A percentile compares a stretch with the other conserved stretches of the same genome.
phyloP scores from a whole-genome alignment of 2,113 vertebrate species.

The Ibidorhyncha struthersii region DNA sequence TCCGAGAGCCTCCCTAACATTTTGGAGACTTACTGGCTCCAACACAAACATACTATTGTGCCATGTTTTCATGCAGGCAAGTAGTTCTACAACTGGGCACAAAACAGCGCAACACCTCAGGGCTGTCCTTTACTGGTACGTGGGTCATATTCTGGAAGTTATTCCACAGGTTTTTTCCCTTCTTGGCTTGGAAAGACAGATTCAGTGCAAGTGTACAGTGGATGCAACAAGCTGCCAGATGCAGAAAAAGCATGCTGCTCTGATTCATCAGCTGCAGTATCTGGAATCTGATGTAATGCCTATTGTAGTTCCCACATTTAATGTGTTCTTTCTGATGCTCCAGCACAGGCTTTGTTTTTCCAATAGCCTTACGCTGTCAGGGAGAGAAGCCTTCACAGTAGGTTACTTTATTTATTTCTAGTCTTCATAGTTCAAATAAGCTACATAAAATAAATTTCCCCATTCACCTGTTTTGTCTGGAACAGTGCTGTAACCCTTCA shows the following conservation, averaged over 20 bases:
- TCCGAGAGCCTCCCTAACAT: neutral
- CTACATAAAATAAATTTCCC: neutral
- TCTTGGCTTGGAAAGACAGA: neutral
- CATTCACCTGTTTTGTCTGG: neutral
- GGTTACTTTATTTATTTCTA: neutral
- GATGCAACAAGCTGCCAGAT: neutral
- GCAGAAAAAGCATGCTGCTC: neutral
- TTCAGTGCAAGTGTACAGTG: neutral
- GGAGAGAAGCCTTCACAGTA: neutral
- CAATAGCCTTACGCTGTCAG: neutral
- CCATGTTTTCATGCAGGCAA: neutral
- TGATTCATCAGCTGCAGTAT: neutral
- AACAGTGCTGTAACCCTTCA: neutral
- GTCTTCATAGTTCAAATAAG: neutral
- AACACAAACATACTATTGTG: neutral
- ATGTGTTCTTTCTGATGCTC: neutral
- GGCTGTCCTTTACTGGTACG: neutral
- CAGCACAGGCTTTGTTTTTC: neutral
- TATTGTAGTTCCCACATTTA: neutral
- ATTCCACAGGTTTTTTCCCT: neutral
- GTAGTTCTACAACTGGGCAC: accelerated
- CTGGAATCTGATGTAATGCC: constrained; percentile 6
- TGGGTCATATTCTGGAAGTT: neutral
- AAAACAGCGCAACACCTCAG: neutral
- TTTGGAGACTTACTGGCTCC: neutral